phyloP scores from a whole-genome alignment of 2,888 invertebrate species.

The Drosophila rellima region DNA sequence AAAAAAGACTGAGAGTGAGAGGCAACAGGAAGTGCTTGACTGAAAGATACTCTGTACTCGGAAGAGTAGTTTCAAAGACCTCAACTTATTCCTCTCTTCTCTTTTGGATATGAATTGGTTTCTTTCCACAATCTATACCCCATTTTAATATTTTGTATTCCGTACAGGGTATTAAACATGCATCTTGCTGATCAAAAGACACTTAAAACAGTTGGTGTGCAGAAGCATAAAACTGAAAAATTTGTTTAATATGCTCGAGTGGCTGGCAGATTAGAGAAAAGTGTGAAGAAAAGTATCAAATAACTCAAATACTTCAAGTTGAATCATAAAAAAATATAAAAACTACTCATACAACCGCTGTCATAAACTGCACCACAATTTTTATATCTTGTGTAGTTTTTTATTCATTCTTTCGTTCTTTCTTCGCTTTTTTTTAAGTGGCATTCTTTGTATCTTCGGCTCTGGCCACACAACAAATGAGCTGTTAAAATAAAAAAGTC shows the following conservation, averaged over 20 bases:
- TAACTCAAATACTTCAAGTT: conserved; percentile 57
- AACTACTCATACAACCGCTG: conserved; percentile 10
- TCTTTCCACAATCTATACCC: not conserved
- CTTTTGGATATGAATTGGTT: too few species aligned
- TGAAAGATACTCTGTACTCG: not conserved
- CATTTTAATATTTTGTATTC: not conserved
- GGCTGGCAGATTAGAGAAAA: conserved; percentile 54
- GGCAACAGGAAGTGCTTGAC: not conserved
- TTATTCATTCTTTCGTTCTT: conserved; percentile 17
- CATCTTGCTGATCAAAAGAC: conserved; percentile 25
- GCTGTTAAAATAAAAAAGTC: conserved; percentile 78
- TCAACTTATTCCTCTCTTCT: too few species aligned
- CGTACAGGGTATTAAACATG: conserved; percentile 11
- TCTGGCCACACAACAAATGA: conserved; percentile 58
- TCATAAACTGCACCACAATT: conserved; percentile 53
- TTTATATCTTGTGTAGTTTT: conserved; percentile 22
- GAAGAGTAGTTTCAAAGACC: not conserved
- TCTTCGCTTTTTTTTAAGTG: conserved; percentile 44
- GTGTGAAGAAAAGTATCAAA: conserved; percentile 79
- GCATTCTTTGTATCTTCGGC: conserved; percentile 49
- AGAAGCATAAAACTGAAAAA: conserved; percentile 57
- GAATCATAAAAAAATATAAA: conserved; percentile 28
- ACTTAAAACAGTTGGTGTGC: conserved; percentile 67
- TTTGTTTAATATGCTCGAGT: conserved; percentile 42
- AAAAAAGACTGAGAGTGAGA: conserved; percentile 10